phyloP scores from a whole-genome alignment of 2,888 invertebrate species.

The Idaea dimidiata region DNA sequence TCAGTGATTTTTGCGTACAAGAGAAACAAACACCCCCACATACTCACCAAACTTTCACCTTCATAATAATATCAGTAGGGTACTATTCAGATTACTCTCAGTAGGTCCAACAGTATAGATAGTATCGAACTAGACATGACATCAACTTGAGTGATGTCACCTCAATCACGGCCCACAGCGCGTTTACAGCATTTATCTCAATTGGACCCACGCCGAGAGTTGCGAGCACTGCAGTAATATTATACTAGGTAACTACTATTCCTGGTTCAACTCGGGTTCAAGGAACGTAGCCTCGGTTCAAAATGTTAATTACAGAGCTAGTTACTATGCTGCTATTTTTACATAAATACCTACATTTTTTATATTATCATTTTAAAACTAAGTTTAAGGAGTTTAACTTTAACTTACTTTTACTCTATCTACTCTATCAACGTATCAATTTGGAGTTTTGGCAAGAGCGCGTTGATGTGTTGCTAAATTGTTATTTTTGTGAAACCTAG shows the following conservation, averaged over 20 bases:
- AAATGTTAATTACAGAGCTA: background rate
- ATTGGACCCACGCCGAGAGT: conserved; percentile 40
- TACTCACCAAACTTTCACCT: background rate
- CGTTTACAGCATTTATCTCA: conserved; percentile 49
- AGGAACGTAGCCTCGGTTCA: background rate
- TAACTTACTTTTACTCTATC: no score
- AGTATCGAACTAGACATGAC: conserved; percentile 28
- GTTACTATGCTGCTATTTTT: background rate
- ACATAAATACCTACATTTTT: no score
- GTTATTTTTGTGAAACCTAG: no score
- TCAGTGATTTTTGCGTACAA: no score
- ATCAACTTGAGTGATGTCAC: conserved; percentile 55
- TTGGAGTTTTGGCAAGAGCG: no score
- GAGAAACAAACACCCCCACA: background rate
- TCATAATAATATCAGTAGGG: background rate
- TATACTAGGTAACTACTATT: conserved; percentile 3
- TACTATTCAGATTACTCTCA: conserved; percentile 3
- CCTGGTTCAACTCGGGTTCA: background rate
- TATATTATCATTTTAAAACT: no score
- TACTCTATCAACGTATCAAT: no score
- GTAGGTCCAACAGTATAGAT: background rate
- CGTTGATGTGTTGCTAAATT: no score
- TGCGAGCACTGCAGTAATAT: conserved; percentile 32
- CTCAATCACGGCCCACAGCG: conserved; percentile 30
- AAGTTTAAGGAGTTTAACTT: no score